These are phyloP conservation scores for Eupithecia vulgata DNA, from an alignment of 2,888 invertebrate species.

Conservation along the genomic window DNA sequence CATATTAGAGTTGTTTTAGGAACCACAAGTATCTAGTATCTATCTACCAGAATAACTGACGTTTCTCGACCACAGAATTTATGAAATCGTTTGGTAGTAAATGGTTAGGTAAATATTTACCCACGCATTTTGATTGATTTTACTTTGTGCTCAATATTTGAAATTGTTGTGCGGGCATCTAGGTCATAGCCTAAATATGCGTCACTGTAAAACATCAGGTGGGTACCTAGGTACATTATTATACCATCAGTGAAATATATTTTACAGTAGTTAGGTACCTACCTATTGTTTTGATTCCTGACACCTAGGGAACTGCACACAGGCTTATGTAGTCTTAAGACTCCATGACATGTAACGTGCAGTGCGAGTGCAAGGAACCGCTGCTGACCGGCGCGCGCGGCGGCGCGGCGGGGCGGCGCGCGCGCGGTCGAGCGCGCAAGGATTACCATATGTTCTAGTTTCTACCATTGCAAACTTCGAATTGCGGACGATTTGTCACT, in stretches of 20 bases:
- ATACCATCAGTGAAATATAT: not conserved
- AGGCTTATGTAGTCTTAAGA: not conserved
- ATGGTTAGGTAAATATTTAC: not conserved
- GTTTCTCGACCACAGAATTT: not conserved
- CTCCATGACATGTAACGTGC: not conserved
- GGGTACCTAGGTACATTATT: not conserved
- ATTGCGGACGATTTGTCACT: slow-evolving; percentile 33
- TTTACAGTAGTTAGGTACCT: no score
- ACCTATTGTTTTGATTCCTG: not conserved
- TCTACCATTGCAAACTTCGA: slow-evolving; percentile 44
- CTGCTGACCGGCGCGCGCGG: slow-evolving; percentile 14
- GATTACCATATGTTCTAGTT: slow-evolving; percentile 64
- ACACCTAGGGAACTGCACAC: not conserved
- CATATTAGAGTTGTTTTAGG: not conserved
- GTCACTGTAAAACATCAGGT: not conserved
- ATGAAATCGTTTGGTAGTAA: not conserved
- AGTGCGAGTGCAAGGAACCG: not conserved
- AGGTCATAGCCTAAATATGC: not conserved
- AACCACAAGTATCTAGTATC: not conserved
- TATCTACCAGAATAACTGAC: not conserved
- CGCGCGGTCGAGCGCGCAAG: slow-evolving; percentile 28
- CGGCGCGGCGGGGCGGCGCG: not conserved
- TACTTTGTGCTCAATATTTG: not conserved
- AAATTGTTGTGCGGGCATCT: not conserved
- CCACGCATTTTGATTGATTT: not conserved